Percentiles rank a stretch among this genome's conserved stretches.
Evolutionary conservation across 2,113 vertebrate genomes (phyloP).

Genomic region (Cyanoramphus novaezelandiae): DNA sequence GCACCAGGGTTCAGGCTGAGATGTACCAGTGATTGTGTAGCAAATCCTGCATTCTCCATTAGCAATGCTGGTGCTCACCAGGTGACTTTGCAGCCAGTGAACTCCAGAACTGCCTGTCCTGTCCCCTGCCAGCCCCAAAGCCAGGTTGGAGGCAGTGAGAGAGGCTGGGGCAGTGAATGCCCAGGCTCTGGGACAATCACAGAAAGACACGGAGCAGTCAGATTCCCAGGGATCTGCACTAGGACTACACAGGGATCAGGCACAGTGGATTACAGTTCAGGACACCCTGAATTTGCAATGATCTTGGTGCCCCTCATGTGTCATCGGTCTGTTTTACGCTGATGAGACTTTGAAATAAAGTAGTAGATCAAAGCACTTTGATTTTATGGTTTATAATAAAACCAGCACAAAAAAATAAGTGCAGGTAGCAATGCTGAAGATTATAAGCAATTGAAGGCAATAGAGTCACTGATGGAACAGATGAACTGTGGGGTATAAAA

Average conservation of each 20-base stretch:
- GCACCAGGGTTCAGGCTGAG: not conserved
- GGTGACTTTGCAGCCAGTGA: not conserved
- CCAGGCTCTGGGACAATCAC: not conserved
- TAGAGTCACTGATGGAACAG: not conserved
- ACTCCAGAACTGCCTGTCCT: not conserved
- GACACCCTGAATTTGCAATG: fast-evolving
- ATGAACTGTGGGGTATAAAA: not conserved
- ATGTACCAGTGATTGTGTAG: not conserved
- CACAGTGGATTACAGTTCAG: not conserved
- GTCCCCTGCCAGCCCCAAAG: not conserved
- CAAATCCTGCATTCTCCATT: not conserved
- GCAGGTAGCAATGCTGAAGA: not conserved
- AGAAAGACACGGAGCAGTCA: too few species aligned
- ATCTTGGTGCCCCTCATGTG: too few species aligned
- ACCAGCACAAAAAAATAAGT: not conserved
- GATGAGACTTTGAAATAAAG: not conserved
- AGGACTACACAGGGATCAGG: not conserved
- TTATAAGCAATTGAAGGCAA: not conserved
- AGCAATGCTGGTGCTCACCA: not conserved
- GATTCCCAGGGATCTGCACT: not conserved
- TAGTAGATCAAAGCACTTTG: not conserved
- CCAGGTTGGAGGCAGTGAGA: not conserved
- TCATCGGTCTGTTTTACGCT: not conserved
- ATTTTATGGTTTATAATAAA: not conserved
- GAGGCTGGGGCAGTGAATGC: not conserved